Evolutionary conservation across 1,140 invertebrate genomes (phyloP).

Genomic region (Linepithema humile): DNA sequence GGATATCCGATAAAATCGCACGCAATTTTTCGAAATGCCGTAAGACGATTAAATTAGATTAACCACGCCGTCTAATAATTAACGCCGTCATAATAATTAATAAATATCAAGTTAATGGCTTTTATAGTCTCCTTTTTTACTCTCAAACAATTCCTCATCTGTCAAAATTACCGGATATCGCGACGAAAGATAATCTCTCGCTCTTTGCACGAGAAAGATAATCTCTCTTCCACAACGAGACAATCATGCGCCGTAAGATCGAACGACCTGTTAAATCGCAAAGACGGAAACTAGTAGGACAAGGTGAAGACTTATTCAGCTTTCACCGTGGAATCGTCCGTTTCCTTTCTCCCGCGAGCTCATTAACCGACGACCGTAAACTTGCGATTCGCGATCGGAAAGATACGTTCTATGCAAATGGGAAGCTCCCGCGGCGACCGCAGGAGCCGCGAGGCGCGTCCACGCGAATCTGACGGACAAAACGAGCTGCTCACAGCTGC

Average conservation of each 20-base stretch:
- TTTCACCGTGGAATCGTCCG: constrained; percentile 45
- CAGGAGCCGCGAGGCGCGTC: not conserved
- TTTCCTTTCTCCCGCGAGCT: constrained; percentile 53
- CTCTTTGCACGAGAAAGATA: not conserved
- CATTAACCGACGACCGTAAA: constrained; percentile 50
- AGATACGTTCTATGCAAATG: constrained; percentile 53
- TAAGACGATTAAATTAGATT: not conserved
- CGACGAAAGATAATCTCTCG: too few species aligned
- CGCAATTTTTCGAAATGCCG: not conserved
- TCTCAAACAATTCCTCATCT: not conserved
- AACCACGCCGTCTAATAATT: too few species aligned
- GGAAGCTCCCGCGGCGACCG: not conserved
- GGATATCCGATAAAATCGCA: not conserved
- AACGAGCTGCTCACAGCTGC: not conserved
- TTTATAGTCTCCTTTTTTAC: too few species aligned
- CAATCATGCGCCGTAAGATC: not conserved
- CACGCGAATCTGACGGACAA: not conserved
- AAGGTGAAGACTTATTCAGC: constrained; percentile 32
- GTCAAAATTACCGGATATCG: not conserved
- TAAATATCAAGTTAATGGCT: too few species aligned
- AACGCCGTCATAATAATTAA: too few species aligned
- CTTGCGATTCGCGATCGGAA: constrained; percentile 34
- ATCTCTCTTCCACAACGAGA: not conserved
- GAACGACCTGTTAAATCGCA: constrained; percentile 9
- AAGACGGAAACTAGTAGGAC: constrained; percentile 5